Evolutionary conservation across 1,140 invertebrate genomes (phyloP).

Genomic region (Nephila pilipes): DNA sequence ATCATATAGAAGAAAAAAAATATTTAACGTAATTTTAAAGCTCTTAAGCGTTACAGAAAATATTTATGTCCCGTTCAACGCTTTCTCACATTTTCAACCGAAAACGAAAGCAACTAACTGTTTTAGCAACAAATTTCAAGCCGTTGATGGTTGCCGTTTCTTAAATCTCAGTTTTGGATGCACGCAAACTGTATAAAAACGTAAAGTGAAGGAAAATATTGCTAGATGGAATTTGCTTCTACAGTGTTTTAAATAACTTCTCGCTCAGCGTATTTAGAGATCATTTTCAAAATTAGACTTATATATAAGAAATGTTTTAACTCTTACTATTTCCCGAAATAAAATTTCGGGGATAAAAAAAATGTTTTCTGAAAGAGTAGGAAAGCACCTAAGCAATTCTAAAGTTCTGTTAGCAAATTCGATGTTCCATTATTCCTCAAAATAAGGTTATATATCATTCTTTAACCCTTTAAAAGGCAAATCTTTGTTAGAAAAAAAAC

Average conservation of each 20-base stretch:
- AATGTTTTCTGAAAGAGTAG: neutral
- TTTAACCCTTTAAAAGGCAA: no score
- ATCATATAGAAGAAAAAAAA: neutral
- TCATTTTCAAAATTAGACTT: conserved; percentile 6
- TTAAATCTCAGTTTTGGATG: neutral
- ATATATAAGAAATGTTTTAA: neutral
- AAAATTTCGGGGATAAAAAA: neutral
- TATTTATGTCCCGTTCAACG: neutral
- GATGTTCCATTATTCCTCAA: neutral
- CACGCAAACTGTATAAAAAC: neutral
- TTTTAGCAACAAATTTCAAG: neutral
- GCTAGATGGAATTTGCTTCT: neutral
- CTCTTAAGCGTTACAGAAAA: neutral
- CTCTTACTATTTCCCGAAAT: neutral
- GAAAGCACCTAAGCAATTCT: neutral
- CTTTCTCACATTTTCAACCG: neutral
- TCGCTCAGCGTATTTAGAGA: neutral
- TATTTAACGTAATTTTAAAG: neutral
- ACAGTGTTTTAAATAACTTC: neutral
- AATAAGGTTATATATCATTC: neutral
- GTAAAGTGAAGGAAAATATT: neutral
- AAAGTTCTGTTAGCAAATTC: neutral
- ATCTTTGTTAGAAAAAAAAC: neutral
- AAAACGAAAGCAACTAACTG: neutral
- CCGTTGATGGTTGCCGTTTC: neutral